Percentiles rank a stretch among this genome's conserved stretches.
These are phyloP conservation scores for Corythornis cristatus DNA, from an alignment of 2,113 vertebrate genomes.

Conservation along the genomic window DNA sequence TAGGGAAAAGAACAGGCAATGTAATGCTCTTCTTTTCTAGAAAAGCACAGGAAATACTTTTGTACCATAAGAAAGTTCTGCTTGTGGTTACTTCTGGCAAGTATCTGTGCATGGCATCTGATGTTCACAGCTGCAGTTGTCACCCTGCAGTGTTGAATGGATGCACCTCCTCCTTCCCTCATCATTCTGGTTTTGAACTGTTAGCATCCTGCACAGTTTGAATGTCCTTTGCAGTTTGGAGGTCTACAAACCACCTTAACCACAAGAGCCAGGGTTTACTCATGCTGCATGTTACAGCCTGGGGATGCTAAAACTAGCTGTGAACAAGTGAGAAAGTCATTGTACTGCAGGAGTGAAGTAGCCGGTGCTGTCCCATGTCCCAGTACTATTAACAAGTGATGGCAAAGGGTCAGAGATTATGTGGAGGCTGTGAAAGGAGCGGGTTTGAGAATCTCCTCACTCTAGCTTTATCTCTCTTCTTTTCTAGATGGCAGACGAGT, in stretches of 20 bases:
- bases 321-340: background rate
- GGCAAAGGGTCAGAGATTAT: background rate
- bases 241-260: background rate
- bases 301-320: background rate
- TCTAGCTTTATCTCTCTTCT: background rate
- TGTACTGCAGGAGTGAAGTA: rapidly evolving
- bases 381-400: background rate
- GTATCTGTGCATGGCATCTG: background rate
- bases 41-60: background rate
- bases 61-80: background rate
- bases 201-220: background rate
- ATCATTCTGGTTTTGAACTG: rapidly evolving
- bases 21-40: background rate
- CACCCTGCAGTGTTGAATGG: background rate
- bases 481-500: background rate
- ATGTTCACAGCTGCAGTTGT: background rate
- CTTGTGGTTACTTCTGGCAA: background rate
- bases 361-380: background rate
- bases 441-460: background rate
- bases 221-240: background rate
- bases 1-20: background rate
- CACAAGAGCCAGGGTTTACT: background rate
- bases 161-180: background rate
- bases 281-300: background rate
- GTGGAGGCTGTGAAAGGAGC: background rate